A percentile compares a stretch with the other conserved stretches of the same genome.
Evolutionary conservation across 2,797 vertebrate species (phyloP).

Genomic region (Typhlichthys subterraneus): DNA sequence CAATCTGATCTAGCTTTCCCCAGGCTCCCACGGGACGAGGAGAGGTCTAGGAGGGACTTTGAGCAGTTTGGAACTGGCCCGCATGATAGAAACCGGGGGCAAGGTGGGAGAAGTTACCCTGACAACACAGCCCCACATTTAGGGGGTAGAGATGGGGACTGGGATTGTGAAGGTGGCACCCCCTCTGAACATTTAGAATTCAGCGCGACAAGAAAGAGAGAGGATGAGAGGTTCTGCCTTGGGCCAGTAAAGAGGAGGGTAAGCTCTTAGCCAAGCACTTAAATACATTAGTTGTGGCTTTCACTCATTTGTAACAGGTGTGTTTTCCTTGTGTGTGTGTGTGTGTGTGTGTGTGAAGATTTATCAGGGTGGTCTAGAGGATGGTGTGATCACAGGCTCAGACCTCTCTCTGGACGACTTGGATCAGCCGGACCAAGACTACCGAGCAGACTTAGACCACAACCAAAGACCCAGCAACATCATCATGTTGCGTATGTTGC

Average conservation of each 20-base stretch:
- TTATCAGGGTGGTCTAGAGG: slow-evolving; percentile 58
- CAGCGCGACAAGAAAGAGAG: slow-evolving; percentile 43
- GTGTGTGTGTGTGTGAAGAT: slow-evolving; percentile 44
- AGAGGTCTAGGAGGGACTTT: slow-evolving; percentile 58
- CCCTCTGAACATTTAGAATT: slow-evolving; percentile 64
- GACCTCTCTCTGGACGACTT: slow-evolving; percentile 70
- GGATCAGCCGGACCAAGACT: slow-evolving; percentile 90
- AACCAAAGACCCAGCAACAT: slow-evolving; percentile 90
- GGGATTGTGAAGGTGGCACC: slow-evolving; percentile 38
- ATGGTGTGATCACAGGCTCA: slow-evolving; percentile 37
- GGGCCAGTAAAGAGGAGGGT: slow-evolving; percentile 68
- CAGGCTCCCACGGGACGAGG: slow-evolving; percentile 61
- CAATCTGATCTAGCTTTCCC: slow-evolving; percentile 43
- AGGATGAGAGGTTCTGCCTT: slow-evolving; percentile 66
- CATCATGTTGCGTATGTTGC: slow-evolving; percentile 93
- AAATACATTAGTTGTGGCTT: not conserved
- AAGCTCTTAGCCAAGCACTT: slow-evolving; percentile 17
- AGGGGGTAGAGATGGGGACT: slow-evolving; percentile 50
- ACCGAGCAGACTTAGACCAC: slow-evolving; percentile 83
- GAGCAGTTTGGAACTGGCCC: slow-evolving; percentile 55
- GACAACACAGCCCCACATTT: slow-evolving; percentile 51
- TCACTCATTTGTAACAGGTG: slow-evolving; percentile 8
- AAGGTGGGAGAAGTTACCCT: slow-evolving; percentile 62
- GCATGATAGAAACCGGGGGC: slow-evolving; percentile 51
- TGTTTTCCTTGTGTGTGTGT: not conserved